Base-by-base conservation (phyloP, 2,888 invertebrate genomes). In the Dione juno region DNA sequence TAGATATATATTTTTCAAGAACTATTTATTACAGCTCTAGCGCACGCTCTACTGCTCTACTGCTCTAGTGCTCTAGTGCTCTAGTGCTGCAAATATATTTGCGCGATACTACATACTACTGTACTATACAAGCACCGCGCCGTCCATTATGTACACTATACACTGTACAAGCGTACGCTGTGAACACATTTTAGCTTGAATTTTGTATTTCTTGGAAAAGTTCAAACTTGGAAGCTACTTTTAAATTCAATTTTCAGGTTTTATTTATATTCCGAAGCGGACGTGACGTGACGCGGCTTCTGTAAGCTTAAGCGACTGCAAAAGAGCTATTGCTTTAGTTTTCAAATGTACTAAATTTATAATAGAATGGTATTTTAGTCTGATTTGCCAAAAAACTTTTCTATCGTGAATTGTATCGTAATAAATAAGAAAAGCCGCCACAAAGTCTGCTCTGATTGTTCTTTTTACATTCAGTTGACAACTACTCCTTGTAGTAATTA, bases 221-320 rank as follows among this genome's bases (percentile, higher is more conserved):
- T 43, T 2, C 21, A 61, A 43, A 45, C 43, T 43, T 45, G n/a
- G 41, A 61, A 28, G 45, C 45, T 43, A n/a, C 21, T 28, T 61
- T 59, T 59, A 59, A 28, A 59, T 59, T 59, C 21, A 43, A 59
- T 45, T 43, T 54, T 37, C 37, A 54, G n/a, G n/a, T 54, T 54
- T 37, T 54, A 54, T 54, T 54, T 54, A 37, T 16, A 16, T 16
- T 37, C 5, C 3, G 5, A 3, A 10, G 54, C 6, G 53, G 53
- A n/a, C 53, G 35, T 35, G 35, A 54, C 54, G 54, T 3, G 54
- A 37, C 37, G 28, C 28, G 28, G 28, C 28, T 28, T 28, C 5
- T 28, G 28, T 16, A 3, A 1, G 3, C 16, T 48, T 16, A 48
- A 0, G 8, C 48, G 16, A 48, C 48, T 48, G 48, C 16, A 16